Base-by-base conservation (phyloP, 2,888 invertebrate species). In the Mesodorylaimus sp. region DNA sequence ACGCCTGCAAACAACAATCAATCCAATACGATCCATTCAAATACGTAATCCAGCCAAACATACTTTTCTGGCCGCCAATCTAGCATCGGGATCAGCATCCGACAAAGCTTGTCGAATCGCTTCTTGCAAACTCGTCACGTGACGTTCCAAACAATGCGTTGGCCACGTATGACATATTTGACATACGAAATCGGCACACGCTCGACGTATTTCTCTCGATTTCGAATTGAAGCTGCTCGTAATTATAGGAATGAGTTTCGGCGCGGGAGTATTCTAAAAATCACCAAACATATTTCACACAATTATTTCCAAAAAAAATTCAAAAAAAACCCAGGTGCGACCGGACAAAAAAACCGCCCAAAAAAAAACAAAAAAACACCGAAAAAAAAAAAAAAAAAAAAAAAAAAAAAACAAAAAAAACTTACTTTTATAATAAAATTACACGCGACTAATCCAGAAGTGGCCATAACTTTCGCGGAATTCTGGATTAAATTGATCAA, bases 401-500 rank as follows among this genome's bases (percentile, higher is more conserved):
- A 39, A 16, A 39, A 39, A n/a, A 39, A n/a, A 39, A 16, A 39
- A n/a, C 21, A 19, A 39, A 39, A 16, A 16, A 39, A 21, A 21
- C 41, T 39, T 21, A 55, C 70, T 64, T 78, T 77, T 51, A 93
- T 80, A 47, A 93, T 82, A 72, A 87, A 89, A 47, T 81, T 79
- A 36, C 91, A 77, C 56, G 85, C 80, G 50, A 88, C 78, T 1
- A 79, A 76, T 46, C 86, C 88, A 24, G 66, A 66, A 16, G 66
- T 62, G 50, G 69, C 60, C 63, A 72, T 73, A 62, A 87, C 84
- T 77, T 93, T 95, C 55, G 88, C 91, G 57, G 86, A 85, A 68
- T 91, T 95, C 62, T 85, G 87, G 68, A 93, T 84, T 52, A 93
- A 76, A 66, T 80, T 80, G 63, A 95, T 83, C 27, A 95, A 71